phyloP scores from a whole-genome alignment of 2,113 vertebrate genomes.

The Brachirus orientalis region DNA sequence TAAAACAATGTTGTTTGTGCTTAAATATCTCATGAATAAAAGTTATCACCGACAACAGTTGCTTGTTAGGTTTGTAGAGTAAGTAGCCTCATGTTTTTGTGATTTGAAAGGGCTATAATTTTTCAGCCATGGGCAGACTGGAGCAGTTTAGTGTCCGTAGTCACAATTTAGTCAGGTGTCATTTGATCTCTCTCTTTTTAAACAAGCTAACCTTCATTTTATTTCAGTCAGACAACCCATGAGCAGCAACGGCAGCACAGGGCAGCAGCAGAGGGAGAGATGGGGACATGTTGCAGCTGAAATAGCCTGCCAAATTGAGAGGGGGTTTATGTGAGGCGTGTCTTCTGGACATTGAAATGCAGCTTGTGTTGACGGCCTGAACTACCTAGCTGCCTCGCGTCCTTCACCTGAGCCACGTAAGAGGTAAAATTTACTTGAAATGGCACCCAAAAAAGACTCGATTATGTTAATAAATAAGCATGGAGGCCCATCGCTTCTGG shows the following conservation, averaged over 20 bases:
- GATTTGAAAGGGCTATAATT: slow-evolving; percentile 56
- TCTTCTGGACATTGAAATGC: too few relatives aligned
- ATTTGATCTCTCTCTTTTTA: slow-evolving; percentile 46
- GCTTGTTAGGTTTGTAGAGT: slow-evolving; percentile 45
- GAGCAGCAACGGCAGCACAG: too few relatives aligned
- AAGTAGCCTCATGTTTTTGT: slow-evolving; percentile 46
- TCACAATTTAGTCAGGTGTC: slow-evolving; percentile 50
- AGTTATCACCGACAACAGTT: slow-evolving; percentile 49
- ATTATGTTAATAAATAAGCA: slow-evolving; percentile 23
- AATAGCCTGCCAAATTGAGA: too few relatives aligned
- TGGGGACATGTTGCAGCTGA: too few relatives aligned
- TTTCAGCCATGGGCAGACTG: slow-evolving; percentile 40
- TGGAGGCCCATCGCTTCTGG: not conserved
- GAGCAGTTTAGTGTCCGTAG: slow-evolving; percentile 36
- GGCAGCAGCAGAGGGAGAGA: too few relatives aligned
- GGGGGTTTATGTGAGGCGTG: too few relatives aligned
- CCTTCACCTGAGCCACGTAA: slow-evolving; percentile 13
- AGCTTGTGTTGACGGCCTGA: too few relatives aligned
- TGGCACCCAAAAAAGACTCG: slow-evolving; percentile 7
- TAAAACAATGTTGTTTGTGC: slow-evolving; percentile 34
- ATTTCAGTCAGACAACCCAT: too few relatives aligned
- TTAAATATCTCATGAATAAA: slow-evolving; percentile 56
- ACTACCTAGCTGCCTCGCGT: too few relatives aligned
- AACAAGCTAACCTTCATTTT: slow-evolving; percentile 16
- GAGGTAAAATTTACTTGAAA: slow-evolving; percentile 15